phyloP scores from a whole-genome alignment of 2,888 invertebrate species.

The Reticulitermes lucifugus region DNA sequence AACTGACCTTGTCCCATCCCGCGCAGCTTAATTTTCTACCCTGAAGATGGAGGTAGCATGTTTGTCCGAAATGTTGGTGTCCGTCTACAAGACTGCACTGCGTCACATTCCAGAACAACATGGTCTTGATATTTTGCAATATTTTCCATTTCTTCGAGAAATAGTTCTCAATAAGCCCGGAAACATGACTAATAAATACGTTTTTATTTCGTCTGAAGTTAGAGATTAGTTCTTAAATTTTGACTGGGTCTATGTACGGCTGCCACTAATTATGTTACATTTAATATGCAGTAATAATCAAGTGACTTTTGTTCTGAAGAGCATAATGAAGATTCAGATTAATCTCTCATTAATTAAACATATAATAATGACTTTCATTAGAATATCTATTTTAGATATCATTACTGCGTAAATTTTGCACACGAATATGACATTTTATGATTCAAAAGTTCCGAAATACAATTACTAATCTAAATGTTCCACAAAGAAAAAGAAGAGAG shows the following conservation, averaged over 20 bases:
- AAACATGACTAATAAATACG: too few relatives aligned
- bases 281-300: slow-evolving; percentile 9
- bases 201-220: neutral
- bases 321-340: neutral
- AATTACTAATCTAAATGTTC: neutral
- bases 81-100: too few relatives aligned
- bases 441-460: slow-evolving; percentile 4
- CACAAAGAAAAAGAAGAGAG: neutral
- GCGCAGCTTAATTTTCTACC: too few relatives aligned
- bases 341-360: neutral
- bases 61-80: too few relatives aligned
- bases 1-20: too few relatives aligned
- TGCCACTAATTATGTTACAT: neutral
- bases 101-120: too few relatives aligned
- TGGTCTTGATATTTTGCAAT: too few relatives aligned
- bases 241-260: neutral
- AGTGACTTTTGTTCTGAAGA: neutral
- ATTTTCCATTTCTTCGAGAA: too few relatives aligned
- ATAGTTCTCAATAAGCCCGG: too few relatives aligned
- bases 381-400: neutral
- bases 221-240: too few relatives aligned
- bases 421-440: slow-evolving; percentile 6
- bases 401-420: neutral
- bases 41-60: too few relatives aligned
- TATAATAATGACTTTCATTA: neutral